Evolutionary conservation across 2,113 vertebrate genomes (phyloP), one percentile per base, ranked within the genome.

Genomic region (Rynchops niger): DNA sequence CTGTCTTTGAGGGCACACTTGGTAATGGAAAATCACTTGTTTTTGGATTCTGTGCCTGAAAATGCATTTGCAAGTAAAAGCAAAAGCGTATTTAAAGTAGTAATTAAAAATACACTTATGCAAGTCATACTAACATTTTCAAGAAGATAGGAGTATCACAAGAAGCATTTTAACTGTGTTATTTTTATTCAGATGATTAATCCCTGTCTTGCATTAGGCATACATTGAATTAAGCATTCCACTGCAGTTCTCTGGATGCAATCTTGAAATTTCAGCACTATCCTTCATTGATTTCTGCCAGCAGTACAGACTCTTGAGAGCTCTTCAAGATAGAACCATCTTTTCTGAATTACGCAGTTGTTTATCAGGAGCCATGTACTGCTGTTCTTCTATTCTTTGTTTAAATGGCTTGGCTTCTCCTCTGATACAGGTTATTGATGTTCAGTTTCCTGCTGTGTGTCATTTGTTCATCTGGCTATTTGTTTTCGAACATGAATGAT

Each of bases 131-230:
- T 15, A 66, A 61, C n/a, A 9, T 70, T 90, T 91, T 74, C 58
- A 53, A 69, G 79, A 87, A 94, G 90, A 79, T 56, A 80, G 78
- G 56, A 34, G 49, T 79, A 81, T 94, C 74, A 73, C n/a, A 93
- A 63, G 27, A 61, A 53, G 40, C 43, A 59, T 82, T 87, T 96
- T 25, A 85, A 52, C 55, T 0, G 3, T 76, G 88, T 76, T 94
- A 84, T 61, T 93, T 95, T 92, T 93, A 91, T 65, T 90, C 87
- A 43, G 40, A 59, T 59, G 67, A 90, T 93, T 69, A 93, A 90
- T 93, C 53, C 9, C 5, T 70, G 29, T 61, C 92, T 93, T 86
- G 66, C 62, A 29, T 56, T 69, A 90, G 65, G 66, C 52, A 34
- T 52, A 42, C 18, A 8, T 15, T 55, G 50, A 82, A 92, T 90